Percentiles rank a stretch among this genome's conserved stretches.
Evolutionary conservation across 1,140 invertebrate species (phyloP).

Genomic region (Matsumurasca onukii): DNA sequence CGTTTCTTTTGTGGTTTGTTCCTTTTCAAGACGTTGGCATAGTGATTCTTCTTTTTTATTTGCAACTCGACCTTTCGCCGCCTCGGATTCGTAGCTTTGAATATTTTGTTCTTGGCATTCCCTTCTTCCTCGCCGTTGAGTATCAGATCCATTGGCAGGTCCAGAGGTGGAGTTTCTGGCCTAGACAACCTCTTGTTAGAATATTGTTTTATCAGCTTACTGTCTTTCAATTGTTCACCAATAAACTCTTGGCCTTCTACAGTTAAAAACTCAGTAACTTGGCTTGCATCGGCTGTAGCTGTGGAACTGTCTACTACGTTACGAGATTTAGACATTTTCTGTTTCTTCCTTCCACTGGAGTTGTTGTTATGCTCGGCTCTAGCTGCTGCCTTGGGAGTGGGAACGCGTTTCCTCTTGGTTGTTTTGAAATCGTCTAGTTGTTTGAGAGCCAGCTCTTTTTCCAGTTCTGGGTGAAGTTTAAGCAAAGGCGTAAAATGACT

Average conservation of each 20-base stretch:
- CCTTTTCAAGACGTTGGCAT: conserved; percentile 4
- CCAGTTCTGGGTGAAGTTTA: conserved; percentile 50
- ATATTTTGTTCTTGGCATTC: conserved; percentile 11
- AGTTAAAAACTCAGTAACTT: background rate
- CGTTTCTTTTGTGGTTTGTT: conserved; percentile 30
- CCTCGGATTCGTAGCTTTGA: conserved; percentile 16
- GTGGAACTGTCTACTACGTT: conserved; percentile 9
- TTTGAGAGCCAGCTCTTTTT: conserved; percentile 55
- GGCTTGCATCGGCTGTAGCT: background rate
- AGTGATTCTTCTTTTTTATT: conserved; percentile 2
- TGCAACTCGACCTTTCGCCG: background rate
- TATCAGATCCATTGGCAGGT: background rate
- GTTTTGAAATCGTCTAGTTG: conserved; percentile 52
- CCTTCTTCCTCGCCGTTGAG: background rate
- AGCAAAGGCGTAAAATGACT: conserved; percentile 26
- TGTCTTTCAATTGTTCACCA: conserved; percentile 20
- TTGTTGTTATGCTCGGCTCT: too few relatives aligned
- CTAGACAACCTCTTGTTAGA: conserved; percentile 19
- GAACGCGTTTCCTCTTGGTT: too few relatives aligned
- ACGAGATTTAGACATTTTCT: background rate
- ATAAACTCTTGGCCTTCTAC: conserved; percentile 6
- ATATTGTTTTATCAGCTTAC: conserved; percentile 18
- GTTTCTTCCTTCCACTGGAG: too few relatives aligned
- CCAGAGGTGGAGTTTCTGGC: conserved; percentile 6
- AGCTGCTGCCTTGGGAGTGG: too few relatives aligned